Base-by-base conservation (phyloP, 2,888 invertebrate genomes). In the Hololepta plana region DNA sequence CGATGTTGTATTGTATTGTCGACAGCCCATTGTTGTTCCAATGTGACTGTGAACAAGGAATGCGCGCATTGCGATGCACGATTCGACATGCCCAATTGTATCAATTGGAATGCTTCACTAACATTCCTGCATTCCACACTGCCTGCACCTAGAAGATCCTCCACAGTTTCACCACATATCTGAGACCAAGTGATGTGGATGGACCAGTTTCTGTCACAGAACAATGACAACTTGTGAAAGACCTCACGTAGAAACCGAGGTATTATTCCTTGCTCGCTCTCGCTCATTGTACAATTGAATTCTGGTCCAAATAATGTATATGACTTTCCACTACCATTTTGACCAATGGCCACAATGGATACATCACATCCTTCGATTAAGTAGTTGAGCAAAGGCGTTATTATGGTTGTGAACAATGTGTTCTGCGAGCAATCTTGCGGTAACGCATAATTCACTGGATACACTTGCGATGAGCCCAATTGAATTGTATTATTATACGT, bases 341-440 rank as follows among this genome's bases (percentile, higher is more conserved):
- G 72, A 0, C 75, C 75, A 42, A 72, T 66, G 13, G 71, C 64
- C 6, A 75, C 70, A 20, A 75, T 64, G 2, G 74, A 75, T n/a
- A 74, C 70, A 53, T 76, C 75, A 44, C 73, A 74, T 11, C 77
- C 77, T 51, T 75, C 74, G 24, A 75, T 47, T 36, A 75, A 66
- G 38, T 67, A 64, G 39, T 65, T 67, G 12, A 74, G 63, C 43
- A 75, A 58, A 3, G 73, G 72, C 41, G 67, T 62, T 40, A 72
- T 66, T 24, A 69, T 63, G 15, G 68, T 67, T 36, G 63, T 61
- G 38, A 68, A 76, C 2, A 76, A 51, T 38, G 69, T 60, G 28
- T 60, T 62, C 44, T 74, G 73, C 3, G 66, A 61, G 37, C 68
- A 71, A 41, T 69, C 64, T 9, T 60, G 47, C 10, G 72, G 68